Percentiles rank a stretch among this genome's conserved stretches.
phyloP scores from a whole-genome alignment of 2,888 invertebrate genomes.

The Cantharis rustica region DNA sequence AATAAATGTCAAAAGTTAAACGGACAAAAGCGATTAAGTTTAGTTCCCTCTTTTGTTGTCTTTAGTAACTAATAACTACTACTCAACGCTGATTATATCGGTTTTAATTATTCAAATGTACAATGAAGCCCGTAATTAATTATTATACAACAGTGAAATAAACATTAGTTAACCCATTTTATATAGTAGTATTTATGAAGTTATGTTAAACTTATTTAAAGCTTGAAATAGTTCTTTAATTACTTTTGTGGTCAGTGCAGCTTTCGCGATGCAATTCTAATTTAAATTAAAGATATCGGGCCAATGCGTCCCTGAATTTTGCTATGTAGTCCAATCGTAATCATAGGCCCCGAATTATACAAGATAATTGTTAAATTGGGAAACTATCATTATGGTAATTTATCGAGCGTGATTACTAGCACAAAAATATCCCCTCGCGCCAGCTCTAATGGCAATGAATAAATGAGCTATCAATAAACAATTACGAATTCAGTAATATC shows the following conservation, averaged over 20 bases:
- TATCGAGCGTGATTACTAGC: background rate
- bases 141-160: background rate
- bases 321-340: background rate
- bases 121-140: background rate
- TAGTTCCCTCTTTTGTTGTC: background rate
- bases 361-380: background rate
- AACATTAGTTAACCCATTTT: background rate
- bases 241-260: background rate
- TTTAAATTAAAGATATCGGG: background rate
- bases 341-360: background rate
- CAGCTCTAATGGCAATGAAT: background rate
- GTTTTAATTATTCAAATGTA: constrained; percentile 22
- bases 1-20: background rate
- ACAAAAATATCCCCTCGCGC: background rate
- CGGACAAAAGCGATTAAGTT: background rate
- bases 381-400: background rate
- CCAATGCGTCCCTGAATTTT: background rate
- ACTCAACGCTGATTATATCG: constrained; percentile 13
- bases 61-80: background rate
- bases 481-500: background rate
- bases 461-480: background rate
- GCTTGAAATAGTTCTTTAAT: background rate
- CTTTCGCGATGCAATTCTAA: background rate
- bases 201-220: background rate
- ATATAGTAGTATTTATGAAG: background rate